Evolutionary conservation across 2,797 vertebrate genomes (phyloP).

Genomic region (Lacerta agilis): DNA sequence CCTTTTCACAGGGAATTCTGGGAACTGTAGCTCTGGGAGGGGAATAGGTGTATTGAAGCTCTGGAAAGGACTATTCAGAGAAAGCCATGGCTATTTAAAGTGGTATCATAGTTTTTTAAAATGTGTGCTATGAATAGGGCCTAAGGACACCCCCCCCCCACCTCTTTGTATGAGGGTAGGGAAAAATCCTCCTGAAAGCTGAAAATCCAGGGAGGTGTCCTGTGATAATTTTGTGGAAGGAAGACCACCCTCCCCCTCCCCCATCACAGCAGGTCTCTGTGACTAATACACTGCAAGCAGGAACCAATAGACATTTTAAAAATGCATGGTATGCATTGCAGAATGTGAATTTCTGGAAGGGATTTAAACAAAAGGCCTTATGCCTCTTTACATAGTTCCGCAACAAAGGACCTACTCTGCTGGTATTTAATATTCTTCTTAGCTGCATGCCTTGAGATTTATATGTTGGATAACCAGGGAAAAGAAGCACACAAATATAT

Average conservation of each 20-base stretch:
- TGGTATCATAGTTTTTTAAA: too few relatives aligned
- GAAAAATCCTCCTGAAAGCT: neutral
- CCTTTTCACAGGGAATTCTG: too few relatives aligned
- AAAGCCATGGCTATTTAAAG: too few relatives aligned
- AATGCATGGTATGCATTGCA: neutral
- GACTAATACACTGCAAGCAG: neutral
- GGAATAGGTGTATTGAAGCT: too few relatives aligned
- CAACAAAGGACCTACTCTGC: neutral
- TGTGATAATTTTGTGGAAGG: neutral
- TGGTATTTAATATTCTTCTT: slow-evolving; percentile 1
- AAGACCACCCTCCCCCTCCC: neutral
- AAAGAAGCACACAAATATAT: neutral
- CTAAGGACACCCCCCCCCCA: too few relatives aligned
- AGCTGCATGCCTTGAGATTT: slow-evolving; percentile 28
- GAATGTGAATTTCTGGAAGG: neutral
- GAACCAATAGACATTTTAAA: neutral
- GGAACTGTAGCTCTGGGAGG: too few relatives aligned
- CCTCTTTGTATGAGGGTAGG: neutral
- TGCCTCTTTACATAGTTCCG: neutral
- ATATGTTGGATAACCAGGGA: neutral
- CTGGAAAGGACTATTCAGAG: too few relatives aligned
- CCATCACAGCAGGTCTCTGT: neutral
- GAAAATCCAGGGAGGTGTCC: neutral
- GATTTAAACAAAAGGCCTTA: neutral
- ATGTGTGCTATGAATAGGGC: too few relatives aligned